These are phyloP conservation scores for Turritopsis rubra DNA, from an alignment of 30 jellyfish, hydroid and myxozoan genomes.

Conservation along the genomic window DNA sequence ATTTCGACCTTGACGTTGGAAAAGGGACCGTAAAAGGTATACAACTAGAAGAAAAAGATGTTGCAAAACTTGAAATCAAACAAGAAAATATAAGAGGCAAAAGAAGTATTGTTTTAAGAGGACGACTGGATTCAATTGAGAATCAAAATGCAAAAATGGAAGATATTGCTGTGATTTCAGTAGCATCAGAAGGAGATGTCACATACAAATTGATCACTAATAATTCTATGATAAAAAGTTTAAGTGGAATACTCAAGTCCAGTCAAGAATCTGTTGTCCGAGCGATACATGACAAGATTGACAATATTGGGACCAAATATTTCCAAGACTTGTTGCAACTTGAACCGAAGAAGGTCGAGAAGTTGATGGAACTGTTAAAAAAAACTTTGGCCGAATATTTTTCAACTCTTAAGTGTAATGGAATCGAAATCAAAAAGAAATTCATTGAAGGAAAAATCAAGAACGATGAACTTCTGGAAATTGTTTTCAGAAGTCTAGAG, in stretches of 20 bases:
- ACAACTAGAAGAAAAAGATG: background rate
- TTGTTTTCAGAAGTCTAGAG: background rate
- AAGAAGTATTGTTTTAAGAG: background rate
- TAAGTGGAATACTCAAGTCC: background rate
- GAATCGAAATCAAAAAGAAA: constrained; percentile 17
- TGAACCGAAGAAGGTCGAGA: background rate
- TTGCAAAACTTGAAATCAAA: background rate
- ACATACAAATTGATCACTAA: background rate
- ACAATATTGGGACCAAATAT: background rate
- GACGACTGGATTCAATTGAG: background rate
- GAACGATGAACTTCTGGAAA: background rate
- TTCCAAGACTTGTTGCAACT: background rate
- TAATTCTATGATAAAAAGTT: background rate
- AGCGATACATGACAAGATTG: background rate
- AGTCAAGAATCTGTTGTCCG: background rate
- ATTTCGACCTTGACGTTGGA: background rate
- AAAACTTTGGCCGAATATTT: constrained; percentile 3
- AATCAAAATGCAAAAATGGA: background rate
- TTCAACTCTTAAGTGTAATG: constrained; percentile 24
- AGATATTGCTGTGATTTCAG: background rate
- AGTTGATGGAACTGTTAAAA: background rate
- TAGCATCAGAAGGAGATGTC: background rate
- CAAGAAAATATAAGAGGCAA: background rate
- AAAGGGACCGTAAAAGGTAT: background rate
- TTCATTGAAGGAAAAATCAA: constrained; percentile 1